Base-by-base conservation (phyloP, 2,888 invertebrate genomes). In the Sympetrum striolatum region DNA sequence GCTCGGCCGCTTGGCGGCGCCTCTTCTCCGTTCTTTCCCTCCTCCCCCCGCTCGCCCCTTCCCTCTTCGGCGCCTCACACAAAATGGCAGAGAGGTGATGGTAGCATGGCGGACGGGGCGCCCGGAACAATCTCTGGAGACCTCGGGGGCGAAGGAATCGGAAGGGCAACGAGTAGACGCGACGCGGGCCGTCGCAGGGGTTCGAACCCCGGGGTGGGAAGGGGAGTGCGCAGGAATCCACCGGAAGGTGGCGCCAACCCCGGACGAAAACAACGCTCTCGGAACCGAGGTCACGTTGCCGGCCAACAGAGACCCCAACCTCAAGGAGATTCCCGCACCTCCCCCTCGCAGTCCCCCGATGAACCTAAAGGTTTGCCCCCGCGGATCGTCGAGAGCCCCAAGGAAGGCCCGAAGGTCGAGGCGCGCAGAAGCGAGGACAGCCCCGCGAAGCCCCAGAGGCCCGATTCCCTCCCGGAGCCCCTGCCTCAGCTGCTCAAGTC, bases 301-400 rank as follows among this genome's bases (percentile, higher is more conserved):
- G 86, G 86, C 35, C 86, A 86, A 64, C 86, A 86, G 58, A 86
- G 60, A 31, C 86, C 86, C 95, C 94, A 94, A 94, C 94, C 94
- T 94, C 94, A 95, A 94, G 94, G 95, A 94, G 95, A 95, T 94
- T 94, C 95, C 95, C 94, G 95, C 94, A 93, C 95, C 96, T 92
- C 96, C 96, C 94, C 96, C 96, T 94, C 96, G 96, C 94, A 96
- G 96, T 94, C 96, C 96, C 93, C 96, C 96, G 92, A 95, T 96
- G 93, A 93, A 93, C 91, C 93, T 94, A 91, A 92, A 93, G 60
- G 44, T 15, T 80, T 18, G 15, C 81, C 80, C 22, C 53, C 48
- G 35, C 31, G 81, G 53, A 91, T 91, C 91, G 53, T 82, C 82
- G 58, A 58, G 6, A 35, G 22, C 15, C 25, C 35, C 35, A 58